A percentile compares a stretch with the other conserved stretches of the same genome.
phyloP scores from a whole-genome alignment of 2,797 vertebrate genomes.

The Halcyon chelicuti region DNA sequence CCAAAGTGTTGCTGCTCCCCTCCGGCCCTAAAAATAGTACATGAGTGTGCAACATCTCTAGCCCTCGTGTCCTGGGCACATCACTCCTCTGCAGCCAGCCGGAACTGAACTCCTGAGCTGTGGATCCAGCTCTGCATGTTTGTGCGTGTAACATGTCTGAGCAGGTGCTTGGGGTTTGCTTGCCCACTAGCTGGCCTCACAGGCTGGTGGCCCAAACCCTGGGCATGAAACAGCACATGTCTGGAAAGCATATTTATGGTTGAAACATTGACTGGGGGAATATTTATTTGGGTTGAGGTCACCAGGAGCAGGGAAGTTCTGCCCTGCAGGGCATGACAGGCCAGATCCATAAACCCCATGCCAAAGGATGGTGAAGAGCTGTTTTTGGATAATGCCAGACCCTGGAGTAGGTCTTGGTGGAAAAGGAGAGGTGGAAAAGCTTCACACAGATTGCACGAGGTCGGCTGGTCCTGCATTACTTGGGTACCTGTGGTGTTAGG shows the following conservation, averaged over 20 bases:
- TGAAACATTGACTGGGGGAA: background rate
- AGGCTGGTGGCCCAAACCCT: no score
- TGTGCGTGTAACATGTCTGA: no score
- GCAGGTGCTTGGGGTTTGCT: no score
- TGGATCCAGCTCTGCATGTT: no score
- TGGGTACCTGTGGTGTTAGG: rapidly evolving
- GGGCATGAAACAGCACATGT: no score
- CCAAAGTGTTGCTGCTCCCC: no score
- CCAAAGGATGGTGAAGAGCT: background rate
- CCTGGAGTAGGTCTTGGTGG: background rate
- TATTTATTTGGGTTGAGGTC: background rate
- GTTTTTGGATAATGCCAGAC: background rate
- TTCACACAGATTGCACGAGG: rapidly evolving
- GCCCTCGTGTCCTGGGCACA: no score
- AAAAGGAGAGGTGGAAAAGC: background rate
- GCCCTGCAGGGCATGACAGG: background rate
- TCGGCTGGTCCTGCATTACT: background rate
- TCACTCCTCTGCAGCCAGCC: no score
- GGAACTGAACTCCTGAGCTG: no score
- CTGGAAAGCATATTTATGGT: background rate
- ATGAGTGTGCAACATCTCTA: no score
- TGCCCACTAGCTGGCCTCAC: no score
- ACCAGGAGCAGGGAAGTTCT: rapidly evolving
- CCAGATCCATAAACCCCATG: background rate
- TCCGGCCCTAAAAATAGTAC: no score